Conservation (phyloP, 2,113 vertebrate genomes). For the Cheirogaleus medius region DNA sequence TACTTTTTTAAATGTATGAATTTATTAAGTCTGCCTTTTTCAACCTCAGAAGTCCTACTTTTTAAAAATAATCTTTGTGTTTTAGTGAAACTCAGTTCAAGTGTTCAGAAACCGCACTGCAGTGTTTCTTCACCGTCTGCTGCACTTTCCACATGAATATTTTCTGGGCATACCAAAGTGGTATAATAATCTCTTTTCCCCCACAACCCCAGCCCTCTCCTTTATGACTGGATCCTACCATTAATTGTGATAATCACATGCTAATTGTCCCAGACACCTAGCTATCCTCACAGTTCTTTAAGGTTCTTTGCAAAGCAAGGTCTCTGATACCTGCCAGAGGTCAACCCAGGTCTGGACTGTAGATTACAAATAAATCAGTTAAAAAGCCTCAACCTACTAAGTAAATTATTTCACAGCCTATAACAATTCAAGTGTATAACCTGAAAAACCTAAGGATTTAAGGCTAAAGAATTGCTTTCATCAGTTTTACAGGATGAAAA, state of each 20-base stretch:
- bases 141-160: background rate
- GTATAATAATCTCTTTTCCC: background rate
- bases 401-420: background rate
- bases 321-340: background rate
- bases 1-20: background rate
- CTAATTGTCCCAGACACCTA: background rate
- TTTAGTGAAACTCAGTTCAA: background rate
- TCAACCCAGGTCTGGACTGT: background rate
- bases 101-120: background rate
- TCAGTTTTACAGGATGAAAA: background rate
- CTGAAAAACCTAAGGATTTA: background rate
- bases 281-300: background rate
- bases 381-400: background rate
- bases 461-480: background rate
- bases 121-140: background rate
- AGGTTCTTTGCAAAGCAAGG: background rate
- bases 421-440: background rate
- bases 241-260: background rate
- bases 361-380: background rate
- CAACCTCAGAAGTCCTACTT: background rate
- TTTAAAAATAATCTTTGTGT: background rate
- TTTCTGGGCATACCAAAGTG: background rate
- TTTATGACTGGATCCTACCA: background rate
- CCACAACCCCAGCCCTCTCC: fast-evolving
- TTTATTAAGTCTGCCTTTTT: background rate